phyloP scores from a whole-genome alignment of 2,113 vertebrate genomes.

The Acanthisitta chloris region DNA sequence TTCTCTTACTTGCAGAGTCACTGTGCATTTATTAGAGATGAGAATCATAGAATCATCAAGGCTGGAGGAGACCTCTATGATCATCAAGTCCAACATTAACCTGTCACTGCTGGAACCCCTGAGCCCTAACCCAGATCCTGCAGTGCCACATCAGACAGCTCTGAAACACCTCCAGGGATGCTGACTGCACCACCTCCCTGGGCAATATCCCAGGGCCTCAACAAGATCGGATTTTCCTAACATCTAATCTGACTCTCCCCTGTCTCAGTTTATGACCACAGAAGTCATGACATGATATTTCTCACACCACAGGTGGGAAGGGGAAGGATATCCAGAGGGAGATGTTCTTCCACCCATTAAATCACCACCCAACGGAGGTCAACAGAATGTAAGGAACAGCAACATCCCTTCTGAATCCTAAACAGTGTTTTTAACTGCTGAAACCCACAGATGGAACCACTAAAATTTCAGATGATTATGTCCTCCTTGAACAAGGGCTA shows the following conservation, averaged over 20 bases:
- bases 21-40: not conserved
- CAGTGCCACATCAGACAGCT: too few species aligned
- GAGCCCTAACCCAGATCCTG: too few species aligned
- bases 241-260: too few species aligned
- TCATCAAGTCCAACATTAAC: too few species aligned
- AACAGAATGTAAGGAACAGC: not conserved
- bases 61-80: too few species aligned
- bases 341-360: not conserved
- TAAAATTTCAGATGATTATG: not conserved
- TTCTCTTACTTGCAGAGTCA: not conserved
- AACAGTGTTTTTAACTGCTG: not conserved
- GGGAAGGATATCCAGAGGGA: not conserved
- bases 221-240: too few species aligned
- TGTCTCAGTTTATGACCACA: too few species aligned
- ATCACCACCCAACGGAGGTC: not conserved
- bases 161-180: too few species aligned
- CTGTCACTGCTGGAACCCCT: too few species aligned
- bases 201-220: too few species aligned
- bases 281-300: not conserved
- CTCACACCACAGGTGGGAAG: not conserved
- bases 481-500: not conserved
- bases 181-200: too few species aligned
- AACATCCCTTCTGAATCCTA: not conserved
- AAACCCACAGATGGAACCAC: not conserved
- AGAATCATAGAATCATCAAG: too few species aligned